These are phyloP conservation scores for Pollenia amentaria DNA, from an alignment of 2,888 invertebrate genomes.

Conservation along the genomic window DNA sequence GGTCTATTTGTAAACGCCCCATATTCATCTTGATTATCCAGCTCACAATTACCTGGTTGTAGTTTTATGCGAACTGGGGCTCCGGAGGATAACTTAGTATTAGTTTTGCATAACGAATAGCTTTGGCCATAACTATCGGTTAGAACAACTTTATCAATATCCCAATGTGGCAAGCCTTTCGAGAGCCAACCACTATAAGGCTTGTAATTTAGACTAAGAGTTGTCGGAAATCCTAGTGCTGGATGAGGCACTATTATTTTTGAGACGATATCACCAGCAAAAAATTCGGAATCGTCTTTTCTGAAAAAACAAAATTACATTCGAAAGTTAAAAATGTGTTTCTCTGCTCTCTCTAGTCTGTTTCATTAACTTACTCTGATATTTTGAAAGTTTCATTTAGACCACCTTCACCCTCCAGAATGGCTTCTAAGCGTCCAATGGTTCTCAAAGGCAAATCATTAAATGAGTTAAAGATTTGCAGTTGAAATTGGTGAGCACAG, in stretches of 20 bases:
- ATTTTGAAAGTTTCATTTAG: constrained; percentile 95
- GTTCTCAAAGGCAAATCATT: constrained; percentile 87
- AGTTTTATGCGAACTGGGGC: constrained; percentile 90
- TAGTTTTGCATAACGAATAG: constrained; percentile 92
- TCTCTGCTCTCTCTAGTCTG: not conserved
- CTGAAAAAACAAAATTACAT: constrained; percentile 84
- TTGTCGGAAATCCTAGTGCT: constrained; percentile 90
- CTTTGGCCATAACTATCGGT: constrained; percentile 94
- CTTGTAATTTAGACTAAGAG: constrained; percentile 91
- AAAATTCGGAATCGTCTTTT: constrained; percentile 91
- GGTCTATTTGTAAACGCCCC: constrained; percentile 78
- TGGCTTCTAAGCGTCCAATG: constrained; percentile 91
- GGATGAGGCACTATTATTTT: constrained; percentile 96
- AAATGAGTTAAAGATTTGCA: constrained; percentile 91
- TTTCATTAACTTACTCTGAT: constrained; percentile 88
- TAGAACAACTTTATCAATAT: constrained; percentile 92
- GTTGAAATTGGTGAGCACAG: constrained; percentile 95
- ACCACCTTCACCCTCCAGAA: constrained; percentile 91
- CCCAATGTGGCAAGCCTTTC: constrained; percentile 92
- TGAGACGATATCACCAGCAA: constrained; percentile 90
- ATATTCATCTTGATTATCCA: constrained; percentile 85
- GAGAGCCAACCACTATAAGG: constrained; percentile 96
- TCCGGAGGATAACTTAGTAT: constrained; percentile 90
- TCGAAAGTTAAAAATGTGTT: not conserved
- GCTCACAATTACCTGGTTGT: constrained; percentile 91